Conservation (phyloP, 2,113 vertebrate species). For the Ailurus styani region DNA sequence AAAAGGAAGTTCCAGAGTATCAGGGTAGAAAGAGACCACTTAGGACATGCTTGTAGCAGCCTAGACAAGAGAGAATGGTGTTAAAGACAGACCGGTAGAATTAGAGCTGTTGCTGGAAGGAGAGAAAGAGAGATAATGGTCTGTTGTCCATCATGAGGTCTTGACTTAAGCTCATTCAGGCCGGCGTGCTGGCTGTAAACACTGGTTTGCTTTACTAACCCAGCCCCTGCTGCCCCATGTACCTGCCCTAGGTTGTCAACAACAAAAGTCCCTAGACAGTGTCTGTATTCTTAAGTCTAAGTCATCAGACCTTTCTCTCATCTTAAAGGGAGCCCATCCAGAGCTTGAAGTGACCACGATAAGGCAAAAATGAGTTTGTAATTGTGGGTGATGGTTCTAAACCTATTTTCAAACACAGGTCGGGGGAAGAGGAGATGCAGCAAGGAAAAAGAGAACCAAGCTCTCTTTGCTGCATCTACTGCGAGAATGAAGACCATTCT, state of each 20-base stretch:
- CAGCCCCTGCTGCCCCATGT: too few relatives aligned
- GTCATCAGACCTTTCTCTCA: neutral
- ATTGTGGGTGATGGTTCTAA: neutral
- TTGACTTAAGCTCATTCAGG: neutral
- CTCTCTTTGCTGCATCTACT: too few relatives aligned
- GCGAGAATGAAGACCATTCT: conserved; percentile 99
- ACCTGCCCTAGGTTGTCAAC: neutral
- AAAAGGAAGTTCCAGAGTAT: neutral
- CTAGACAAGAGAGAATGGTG: neutral
- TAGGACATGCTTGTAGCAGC: neutral
- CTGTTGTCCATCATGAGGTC: neutral
- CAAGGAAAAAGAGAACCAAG: neutral
- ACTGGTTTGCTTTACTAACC: neutral
- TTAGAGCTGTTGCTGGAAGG: neutral
- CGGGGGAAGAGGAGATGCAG: too few relatives aligned
- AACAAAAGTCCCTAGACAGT: neutral
- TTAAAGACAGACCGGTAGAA: neutral
- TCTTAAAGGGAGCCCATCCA: neutral
- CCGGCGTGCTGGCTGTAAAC: neutral
- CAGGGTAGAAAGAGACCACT: neutral
- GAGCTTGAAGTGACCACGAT: neutral
- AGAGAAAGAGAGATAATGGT: neutral
- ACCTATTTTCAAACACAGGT: neutral
- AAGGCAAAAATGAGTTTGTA: neutral
- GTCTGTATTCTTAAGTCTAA: neutral